These are phyloP conservation scores for Stenotaenia linearis DNA, from an alignment of 2,888 invertebrate species.

Conservation along the genomic window DNA sequence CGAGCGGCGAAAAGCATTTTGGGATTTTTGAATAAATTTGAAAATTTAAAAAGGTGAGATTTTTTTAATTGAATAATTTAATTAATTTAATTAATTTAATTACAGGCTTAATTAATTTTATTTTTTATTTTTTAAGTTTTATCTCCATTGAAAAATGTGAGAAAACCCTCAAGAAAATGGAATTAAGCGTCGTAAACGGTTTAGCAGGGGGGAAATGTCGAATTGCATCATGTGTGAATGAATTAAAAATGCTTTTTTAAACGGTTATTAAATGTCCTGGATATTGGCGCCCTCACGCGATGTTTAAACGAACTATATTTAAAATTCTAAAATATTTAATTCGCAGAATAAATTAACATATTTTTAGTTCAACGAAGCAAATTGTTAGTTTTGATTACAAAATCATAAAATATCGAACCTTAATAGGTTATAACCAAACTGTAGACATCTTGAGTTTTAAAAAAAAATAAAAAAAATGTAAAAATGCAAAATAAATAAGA, in stretches of 20 bases:
- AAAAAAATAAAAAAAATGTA: too few species aligned
- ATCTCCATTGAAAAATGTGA: background rate
- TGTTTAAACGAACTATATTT: background rate
- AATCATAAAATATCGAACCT: too few species aligned
- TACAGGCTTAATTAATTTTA: background rate
- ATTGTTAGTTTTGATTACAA: too few species aligned
- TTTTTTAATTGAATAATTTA: background rate
- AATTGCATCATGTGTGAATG: background rate
- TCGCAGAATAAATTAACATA: too few species aligned
- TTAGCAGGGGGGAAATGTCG: background rate
- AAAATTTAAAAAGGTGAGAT: background rate
- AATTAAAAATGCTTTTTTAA: background rate
- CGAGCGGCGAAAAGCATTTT: background rate
- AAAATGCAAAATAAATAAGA: background rate
- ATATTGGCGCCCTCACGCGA: background rate
- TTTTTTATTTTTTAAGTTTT: background rate
- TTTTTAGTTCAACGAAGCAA: too few species aligned
- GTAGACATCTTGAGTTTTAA: background rate
- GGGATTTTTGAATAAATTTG: background rate
- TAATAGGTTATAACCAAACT: conserved; percentile 13
- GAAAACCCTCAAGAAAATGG: background rate
- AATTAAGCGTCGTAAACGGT: background rate
- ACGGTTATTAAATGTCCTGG: background rate
- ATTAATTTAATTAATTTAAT: background rate
- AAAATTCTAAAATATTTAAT: background rate